phyloP scores from a whole-genome alignment of 2,888 invertebrate species.

The Escarpia spicata region DNA sequence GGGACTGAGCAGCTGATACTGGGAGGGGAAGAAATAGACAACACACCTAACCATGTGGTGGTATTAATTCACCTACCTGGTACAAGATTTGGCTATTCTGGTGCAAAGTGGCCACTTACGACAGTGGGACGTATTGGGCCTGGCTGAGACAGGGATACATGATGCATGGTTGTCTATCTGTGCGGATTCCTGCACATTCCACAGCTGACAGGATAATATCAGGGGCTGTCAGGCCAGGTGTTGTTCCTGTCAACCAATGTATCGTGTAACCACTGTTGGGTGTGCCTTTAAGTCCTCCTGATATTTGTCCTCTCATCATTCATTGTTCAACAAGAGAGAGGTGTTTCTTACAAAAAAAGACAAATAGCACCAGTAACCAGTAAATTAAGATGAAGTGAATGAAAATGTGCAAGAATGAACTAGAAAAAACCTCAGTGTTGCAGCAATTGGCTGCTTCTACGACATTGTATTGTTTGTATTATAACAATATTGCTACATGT shows the following conservation, averaged over 20 bases:
- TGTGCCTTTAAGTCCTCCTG: not conserved
- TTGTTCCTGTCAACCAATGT: not conserved
- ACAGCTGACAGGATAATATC: conserved; percentile 6
- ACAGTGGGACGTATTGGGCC: not conserved
- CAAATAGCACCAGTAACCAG: not conserved
- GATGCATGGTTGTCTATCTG: not conserved
- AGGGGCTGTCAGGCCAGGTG: not conserved
- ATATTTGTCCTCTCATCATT: not conserved
- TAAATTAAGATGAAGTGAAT: not conserved
- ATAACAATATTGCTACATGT: no score
- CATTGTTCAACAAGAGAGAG: not conserved
- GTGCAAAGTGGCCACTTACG: conserved; percentile 4
- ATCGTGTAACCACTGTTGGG: not conserved
- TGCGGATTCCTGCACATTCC: not conserved
- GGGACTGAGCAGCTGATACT: no score
- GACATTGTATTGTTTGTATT: no score
- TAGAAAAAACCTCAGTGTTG: not conserved
- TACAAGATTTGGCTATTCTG: not conserved
- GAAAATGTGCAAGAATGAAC: not conserved
- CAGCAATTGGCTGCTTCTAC: not conserved
- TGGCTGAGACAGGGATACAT: not conserved
- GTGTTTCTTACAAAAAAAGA: not conserved
- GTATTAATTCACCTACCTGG: not conserved
- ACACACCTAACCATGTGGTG: not conserved
- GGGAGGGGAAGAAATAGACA: no score